A percentile compares a stretch with the other conserved stretches of the same genome.
These are phyloP conservation scores for Dinomys branickii DNA, from an alignment of 2,113 vertebrate species.

Conservation along the genomic window DNA sequence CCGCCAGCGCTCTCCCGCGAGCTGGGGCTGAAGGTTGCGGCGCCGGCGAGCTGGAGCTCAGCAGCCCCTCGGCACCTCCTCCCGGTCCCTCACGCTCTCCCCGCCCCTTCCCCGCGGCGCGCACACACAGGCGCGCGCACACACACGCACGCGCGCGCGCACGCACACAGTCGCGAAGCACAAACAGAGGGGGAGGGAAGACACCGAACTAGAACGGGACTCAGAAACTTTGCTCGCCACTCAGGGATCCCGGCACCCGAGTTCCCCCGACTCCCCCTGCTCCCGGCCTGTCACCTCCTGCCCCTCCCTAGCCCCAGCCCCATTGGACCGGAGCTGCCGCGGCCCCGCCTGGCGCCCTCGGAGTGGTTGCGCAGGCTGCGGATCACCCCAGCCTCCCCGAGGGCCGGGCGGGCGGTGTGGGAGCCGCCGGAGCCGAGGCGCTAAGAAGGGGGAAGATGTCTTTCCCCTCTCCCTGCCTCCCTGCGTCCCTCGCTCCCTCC, in stretches of 20 bases:
- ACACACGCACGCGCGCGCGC: background rate
- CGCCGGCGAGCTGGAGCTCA: background rate
- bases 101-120: conserved; percentile 63
- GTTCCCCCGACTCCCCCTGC: conserved; percentile 39
- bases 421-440: background rate
- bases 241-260: conserved; percentile 63
- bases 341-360: conserved; percentile 22
- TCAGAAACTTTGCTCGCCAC: conserved; percentile 79
- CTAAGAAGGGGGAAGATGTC: background rate
- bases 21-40: background rate
- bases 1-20: background rate
- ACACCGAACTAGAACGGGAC: conserved; percentile 1
- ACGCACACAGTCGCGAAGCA: background rate
- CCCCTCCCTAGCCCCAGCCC: conserved; percentile 58
- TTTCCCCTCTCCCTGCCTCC: background rate
- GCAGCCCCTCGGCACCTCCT: conserved; percentile 11
- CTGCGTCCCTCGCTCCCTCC: too few species aligned
- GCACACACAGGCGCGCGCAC: background rate
- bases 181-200: conserved; percentile 43
- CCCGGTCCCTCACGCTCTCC: background rate
- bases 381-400: background rate
- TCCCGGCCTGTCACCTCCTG: conserved; percentile 61
- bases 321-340: conserved; percentile 62
- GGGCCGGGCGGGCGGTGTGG: background rate
- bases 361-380: conserved; percentile 54